Evolutionary conservation across 2,888 invertebrate species (phyloP).

Genomic region (Drosophila fungiperda): DNA sequence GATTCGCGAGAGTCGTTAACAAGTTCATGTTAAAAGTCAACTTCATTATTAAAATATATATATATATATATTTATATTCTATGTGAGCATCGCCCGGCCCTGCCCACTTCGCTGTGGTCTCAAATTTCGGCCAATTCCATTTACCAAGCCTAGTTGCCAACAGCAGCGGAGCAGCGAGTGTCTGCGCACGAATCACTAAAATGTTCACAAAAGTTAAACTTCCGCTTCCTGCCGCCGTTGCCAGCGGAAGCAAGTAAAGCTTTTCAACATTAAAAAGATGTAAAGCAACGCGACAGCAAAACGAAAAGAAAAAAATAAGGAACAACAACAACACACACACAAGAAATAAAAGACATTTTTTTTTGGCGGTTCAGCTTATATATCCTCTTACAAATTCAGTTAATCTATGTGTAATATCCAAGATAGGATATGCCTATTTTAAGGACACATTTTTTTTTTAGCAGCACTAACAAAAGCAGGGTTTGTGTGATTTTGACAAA

Average conservation of each 20-base stretch:
- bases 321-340: slow-evolving; percentile 3
- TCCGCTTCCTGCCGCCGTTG: slow-evolving; percentile 72
- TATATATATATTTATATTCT: not conserved
- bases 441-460: not conserved
- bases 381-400: slow-evolving; percentile 40
- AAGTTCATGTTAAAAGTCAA: slow-evolving; percentile 26
- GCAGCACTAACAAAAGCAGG: not conserved
- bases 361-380: slow-evolving; percentile 13
- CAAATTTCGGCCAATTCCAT: slow-evolving; percentile 35
- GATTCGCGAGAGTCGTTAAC: slow-evolving; percentile 22
- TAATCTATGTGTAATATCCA: slow-evolving; percentile 8
- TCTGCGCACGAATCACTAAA: slow-evolving; percentile 81
- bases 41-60: slow-evolving; percentile 23
- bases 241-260: slow-evolving; percentile 79
- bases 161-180: slow-evolving; percentile 47
- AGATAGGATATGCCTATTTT: not conserved
- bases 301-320: slow-evolving; percentile 23
- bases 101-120: slow-evolving; percentile 3
- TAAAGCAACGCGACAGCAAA: slow-evolving; percentile 70
- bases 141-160: slow-evolving; percentile 20
- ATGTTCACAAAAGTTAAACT: slow-evolving; percentile 81
- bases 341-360: slow-evolving; percentile 12
- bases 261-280: slow-evolving; percentile 81
- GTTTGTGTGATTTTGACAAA: not conserved
- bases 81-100: not conserved